Percentiles rank a stretch among this genome's conserved stretches.
phyloP scores from a whole-genome alignment of 2,797 vertebrate genomes.

The Glossophaga mutica region DNA sequence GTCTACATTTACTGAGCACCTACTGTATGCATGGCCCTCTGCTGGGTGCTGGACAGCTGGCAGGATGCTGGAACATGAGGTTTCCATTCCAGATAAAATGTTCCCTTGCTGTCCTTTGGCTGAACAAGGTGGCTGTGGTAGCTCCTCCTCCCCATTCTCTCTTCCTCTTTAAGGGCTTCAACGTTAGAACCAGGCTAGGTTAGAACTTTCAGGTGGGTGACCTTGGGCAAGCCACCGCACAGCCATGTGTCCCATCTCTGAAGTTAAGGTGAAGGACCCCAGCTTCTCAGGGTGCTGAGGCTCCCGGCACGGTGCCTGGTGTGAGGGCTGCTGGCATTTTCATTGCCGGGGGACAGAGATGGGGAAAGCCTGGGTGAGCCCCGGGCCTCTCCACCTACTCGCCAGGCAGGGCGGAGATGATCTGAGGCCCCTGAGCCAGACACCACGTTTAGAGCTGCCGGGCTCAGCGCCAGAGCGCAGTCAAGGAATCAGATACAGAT shows the following conservation, averaged over 20 bases:
- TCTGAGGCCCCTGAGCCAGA: slow-evolving; percentile 47
- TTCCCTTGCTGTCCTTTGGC: neutral
- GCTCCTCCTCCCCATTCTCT: neutral
- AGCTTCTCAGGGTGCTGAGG: neutral
- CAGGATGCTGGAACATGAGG: neutral
- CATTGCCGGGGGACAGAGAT: neutral
- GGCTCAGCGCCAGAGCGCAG: slow-evolving; percentile 49
- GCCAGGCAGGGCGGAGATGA: neutral
- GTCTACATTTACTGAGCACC: neutral
- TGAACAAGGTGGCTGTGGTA: neutral
- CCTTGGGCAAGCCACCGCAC: neutral
- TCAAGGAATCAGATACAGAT: slow-evolving; percentile 62
- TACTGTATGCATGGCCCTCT: neutral
- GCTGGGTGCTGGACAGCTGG: neutral
- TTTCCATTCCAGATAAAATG: neutral
- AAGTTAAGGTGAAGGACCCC: neutral
- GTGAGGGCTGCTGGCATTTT: neutral
- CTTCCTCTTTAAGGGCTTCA: neutral
- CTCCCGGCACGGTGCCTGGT: neutral
- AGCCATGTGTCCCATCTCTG: neutral
- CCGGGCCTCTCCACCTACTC: neutral
- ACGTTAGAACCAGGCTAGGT: neutral
- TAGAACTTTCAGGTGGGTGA: neutral
- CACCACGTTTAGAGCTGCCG: neutral
- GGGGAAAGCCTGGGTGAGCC: neutral